A percentile compares a stretch with the other conserved stretches of the same genome.
These are phyloP conservation scores for Polyommatus iphigenia DNA, from an alignment of 2,888 invertebrate species.

Conservation along the genomic window DNA sequence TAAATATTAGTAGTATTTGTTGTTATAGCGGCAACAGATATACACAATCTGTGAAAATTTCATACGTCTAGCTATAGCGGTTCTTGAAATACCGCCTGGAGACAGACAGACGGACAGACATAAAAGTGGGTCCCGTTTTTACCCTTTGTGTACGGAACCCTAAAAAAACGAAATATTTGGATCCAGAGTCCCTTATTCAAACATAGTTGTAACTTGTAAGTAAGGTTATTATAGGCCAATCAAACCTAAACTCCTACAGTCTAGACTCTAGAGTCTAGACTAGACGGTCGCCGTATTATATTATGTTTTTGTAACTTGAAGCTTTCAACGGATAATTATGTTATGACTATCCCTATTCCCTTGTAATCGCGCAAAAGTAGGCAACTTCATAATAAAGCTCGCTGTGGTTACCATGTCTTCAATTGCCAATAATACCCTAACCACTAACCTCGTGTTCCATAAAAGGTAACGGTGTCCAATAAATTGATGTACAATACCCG, in stretches of 20 bases:
- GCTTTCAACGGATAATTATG: background rate
- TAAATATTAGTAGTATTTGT: no score
- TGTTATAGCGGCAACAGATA: no score
- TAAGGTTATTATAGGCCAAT: background rate
- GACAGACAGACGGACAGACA: no score
- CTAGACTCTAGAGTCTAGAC: no score
- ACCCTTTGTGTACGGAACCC: no score
- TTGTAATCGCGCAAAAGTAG: slow-evolving; percentile 22
- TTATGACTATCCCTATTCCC: background rate
- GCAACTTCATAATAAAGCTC: slow-evolving; percentile 27
- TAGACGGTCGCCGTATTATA: background rate
- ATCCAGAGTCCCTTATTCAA: no score
- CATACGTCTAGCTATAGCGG: no score
- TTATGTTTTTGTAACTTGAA: background rate
- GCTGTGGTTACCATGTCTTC: background rate
- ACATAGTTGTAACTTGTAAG: no score
- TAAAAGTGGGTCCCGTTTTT: no score
- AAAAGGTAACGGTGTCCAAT: slow-evolving; percentile 8
- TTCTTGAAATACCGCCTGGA: no score
- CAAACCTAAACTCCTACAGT: background rate
- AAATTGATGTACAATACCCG: background rate
- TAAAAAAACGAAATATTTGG: no score
- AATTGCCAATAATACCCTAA: background rate
- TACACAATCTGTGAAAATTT: no score
- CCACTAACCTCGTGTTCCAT: slow-evolving; percentile 16